These are phyloP conservation scores for Tortrix viridana DNA, from an alignment of 2,888 invertebrate genomes.

Conservation along the genomic window DNA sequence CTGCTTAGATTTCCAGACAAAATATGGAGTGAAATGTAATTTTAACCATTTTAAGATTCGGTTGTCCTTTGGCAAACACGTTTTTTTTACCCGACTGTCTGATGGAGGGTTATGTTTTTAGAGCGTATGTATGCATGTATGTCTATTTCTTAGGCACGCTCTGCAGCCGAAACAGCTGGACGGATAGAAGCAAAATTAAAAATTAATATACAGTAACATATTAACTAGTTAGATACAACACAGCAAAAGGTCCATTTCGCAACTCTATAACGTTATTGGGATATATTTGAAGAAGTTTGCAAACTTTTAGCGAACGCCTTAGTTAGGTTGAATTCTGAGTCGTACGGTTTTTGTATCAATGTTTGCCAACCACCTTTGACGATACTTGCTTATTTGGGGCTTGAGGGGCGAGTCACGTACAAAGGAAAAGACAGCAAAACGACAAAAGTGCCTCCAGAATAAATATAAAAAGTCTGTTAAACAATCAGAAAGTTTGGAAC, in stretches of 20 bases:
- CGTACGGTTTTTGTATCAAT: conserved; percentile 31
- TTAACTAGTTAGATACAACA: too few relatives aligned
- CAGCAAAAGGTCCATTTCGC: background rate
- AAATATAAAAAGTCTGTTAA: conserved; percentile 46
- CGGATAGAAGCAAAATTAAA: too few relatives aligned
- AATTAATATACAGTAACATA: too few relatives aligned
- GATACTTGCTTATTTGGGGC: conserved; percentile 12
- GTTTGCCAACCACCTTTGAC: conserved; percentile 34
- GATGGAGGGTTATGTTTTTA: too few relatives aligned
- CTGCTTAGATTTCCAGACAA: too few relatives aligned
- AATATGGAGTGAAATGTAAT: too few relatives aligned
- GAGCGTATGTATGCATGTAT: too few relatives aligned
- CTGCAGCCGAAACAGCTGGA: too few relatives aligned
- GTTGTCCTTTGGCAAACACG: too few relatives aligned
- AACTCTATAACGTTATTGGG: background rate
- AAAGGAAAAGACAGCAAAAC: conserved; percentile 38
- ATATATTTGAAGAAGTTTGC: conserved; percentile 5
- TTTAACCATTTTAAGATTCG: too few relatives aligned
- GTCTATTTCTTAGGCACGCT: too few relatives aligned
- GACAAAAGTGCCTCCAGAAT: conserved; percentile 43
- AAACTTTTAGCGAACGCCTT: conserved; percentile 3
- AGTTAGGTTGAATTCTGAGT: conserved; percentile 11
- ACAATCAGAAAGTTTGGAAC: conserved; percentile 44
- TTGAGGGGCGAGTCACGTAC: conserved; percentile 39
- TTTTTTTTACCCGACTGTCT: too few relatives aligned